These are phyloP conservation scores for Bubo scandiacus DNA, from an alignment of 2,113 vertebrate species.

Conservation along the genomic window DNA sequence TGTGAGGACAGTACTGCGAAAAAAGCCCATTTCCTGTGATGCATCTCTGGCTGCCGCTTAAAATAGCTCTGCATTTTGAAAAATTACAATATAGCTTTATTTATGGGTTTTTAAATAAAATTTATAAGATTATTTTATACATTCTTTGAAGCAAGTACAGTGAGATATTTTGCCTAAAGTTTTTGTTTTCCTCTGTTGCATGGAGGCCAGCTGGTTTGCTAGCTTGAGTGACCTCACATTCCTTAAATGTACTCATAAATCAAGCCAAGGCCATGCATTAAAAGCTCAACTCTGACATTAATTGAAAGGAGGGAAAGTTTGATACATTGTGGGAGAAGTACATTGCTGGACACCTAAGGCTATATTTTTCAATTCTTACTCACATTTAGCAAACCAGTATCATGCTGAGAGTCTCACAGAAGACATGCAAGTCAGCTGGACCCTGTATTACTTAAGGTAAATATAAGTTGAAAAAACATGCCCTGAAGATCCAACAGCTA, in stretches of 20 bases:
- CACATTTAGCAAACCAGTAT: not conserved
- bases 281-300: conserved; percentile 23
- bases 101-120: not conserved
- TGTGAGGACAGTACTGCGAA: not conserved
- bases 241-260: conserved; percentile 73
- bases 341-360: not conserved
- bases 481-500: not conserved
- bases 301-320: not conserved
- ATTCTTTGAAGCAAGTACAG: conserved; percentile 26
- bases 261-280: conserved; percentile 66
- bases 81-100: not conserved
- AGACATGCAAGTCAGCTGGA: not conserved
- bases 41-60: not conserved
- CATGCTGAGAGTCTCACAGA: not conserved
- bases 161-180: conserved; percentile 35
- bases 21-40: not conserved
- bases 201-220: conserved; percentile 68
- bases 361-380: not conserved
- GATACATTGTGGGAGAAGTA: not conserved
- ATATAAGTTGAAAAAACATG: not conserved
- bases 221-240: conserved; percentile 73
- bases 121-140: conserved; percentile 9
- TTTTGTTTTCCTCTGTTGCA: conserved; percentile 62
- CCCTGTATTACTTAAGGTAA: not conserved
- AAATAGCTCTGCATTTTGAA: not conserved